A percentile compares a stretch with the other conserved stretches of the same genome.
These are phyloP conservation scores for Pipistrellus pygmaeus DNA, from an alignment of 2,797 vertebrate genomes.

Conservation along the genomic window DNA sequence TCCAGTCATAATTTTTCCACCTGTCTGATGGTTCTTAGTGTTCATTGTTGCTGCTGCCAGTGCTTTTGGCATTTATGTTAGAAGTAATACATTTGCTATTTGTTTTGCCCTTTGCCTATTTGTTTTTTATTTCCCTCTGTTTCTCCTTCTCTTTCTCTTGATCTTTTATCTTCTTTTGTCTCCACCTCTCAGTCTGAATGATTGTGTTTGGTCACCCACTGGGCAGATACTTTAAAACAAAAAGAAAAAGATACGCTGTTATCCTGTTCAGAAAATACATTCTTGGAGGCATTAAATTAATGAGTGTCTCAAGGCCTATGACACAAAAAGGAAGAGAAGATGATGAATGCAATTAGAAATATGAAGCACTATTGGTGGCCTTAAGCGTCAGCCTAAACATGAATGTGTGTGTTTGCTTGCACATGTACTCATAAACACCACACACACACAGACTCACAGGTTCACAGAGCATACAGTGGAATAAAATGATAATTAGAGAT, in stretches of 20 bases:
- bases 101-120: neutral
- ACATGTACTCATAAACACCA: neutral
- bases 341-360: constrained; percentile 15
- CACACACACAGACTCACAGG: neutral
- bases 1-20: neutral
- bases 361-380: neutral
- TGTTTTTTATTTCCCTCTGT: constrained; percentile 38
- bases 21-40: neutral
- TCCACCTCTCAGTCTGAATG: constrained; percentile 3
- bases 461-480: neutral
- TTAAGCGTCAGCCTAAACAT: neutral
- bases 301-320: constrained; percentile 44
- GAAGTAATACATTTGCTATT: constrained; percentile 18
- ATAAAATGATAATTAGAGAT: neutral
- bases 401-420: neutral
- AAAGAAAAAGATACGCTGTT: neutral
- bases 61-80: constrained; percentile 2
- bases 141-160: constrained; percentile 9
- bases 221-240: neutral
- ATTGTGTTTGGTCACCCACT: constrained; percentile 38
- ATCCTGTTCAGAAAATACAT: constrained; percentile 46
- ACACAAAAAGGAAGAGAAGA: neutral
- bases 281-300: constrained; percentile 68
- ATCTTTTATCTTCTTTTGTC: constrained; percentile 59
- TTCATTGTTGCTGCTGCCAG: neutral